Base-by-base conservation (phyloP, 2,888 invertebrate genomes). In the Branchinecta sandiegonensis region DNA sequence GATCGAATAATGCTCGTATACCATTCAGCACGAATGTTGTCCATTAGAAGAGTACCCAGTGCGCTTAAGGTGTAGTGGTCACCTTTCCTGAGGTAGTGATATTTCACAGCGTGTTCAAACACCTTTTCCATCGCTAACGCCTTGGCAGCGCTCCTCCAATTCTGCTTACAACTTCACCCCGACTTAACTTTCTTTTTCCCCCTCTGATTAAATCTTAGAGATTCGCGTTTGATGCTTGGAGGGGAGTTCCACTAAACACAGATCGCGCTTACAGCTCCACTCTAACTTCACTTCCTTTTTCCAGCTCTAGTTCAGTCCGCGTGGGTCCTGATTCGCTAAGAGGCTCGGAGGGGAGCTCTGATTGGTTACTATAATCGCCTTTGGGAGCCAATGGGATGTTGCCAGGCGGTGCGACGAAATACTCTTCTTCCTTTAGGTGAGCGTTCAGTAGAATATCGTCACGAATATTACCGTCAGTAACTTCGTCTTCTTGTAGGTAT, bases 351-450 rank as follows among this genome's bases (percentile, higher is more conserved):
- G 37, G 37, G 37, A 37, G 37, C 37, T 37, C 37, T 37, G 37
- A 4, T 66, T 50, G 64, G 46, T 66, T 37, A 67, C 47, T 48
- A 48, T 67, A 67, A 23, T 46, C 23, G n/a, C n/a, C 47, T 67
- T 67, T 46, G 4, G 71, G 72, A 48, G 72, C 84, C 70, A 89
- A 75, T 0, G 89, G 87, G 74, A 89, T 87, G 77, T 90, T 90
- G 73, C 93, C 92, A 14, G 88, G 88, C 10, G 94, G 94, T 47
- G 90, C 88, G 13, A 94, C 87, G 81, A 92, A 94, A 77, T 93
- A 94, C 74, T 91, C 90, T 77, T 94, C 94, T 75, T 92, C 90
- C 13, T 82, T 82, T 68, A 87, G 72, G 50, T 80, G 75, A 1
- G 94, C 89, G 82, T 92, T 90, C 71, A 79, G 81, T 69, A 94